Percentiles rank a stretch among this genome's conserved stretches.
phyloP scores from a whole-genome alignment of 2,888 invertebrate species.

The Sesamia inferens region DNA sequence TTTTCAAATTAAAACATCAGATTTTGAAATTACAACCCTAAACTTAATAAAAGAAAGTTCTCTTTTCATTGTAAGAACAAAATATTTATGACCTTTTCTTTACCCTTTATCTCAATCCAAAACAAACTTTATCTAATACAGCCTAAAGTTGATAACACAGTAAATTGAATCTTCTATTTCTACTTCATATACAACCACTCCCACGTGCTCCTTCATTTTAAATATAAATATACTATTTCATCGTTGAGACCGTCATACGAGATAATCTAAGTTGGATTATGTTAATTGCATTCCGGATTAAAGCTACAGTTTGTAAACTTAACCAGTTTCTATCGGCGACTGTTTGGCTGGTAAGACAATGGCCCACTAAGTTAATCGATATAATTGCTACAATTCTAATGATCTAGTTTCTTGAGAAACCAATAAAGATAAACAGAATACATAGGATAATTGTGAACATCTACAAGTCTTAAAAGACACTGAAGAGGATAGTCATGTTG shows the following conservation, averaged over 20 bases:
- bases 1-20: conserved; percentile 4
- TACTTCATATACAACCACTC: conserved; percentile 57
- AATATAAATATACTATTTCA: conserved; percentile 58
- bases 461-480: conserved; percentile 4
- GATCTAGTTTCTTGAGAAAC: conserved; percentile 16
- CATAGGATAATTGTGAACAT: neutral
- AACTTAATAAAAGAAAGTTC: neutral
- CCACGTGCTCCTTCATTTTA: conserved; percentile 62
- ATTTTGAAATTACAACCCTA: neutral
- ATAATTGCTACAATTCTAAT: conserved; percentile 34
- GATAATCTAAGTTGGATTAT: conserved; percentile 63
- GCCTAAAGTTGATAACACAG: conserved; percentile 3
- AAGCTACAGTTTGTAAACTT: conserved; percentile 46
- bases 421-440: conserved; percentile 6
- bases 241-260: conserved; percentile 43
- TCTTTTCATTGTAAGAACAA: neutral
- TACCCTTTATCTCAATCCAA: neutral
- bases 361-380: conserved; percentile 35
- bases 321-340: conserved; percentile 48
- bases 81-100: conserved; percentile 14
- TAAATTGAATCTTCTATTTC: conserved; percentile 10
- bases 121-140: neutral
- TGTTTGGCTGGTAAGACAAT: conserved; percentile 54
- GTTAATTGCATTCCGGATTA: conserved; percentile 65
- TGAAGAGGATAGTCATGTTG: neutral